Evolutionary conservation across 1,140 invertebrate genomes (phyloP).

Genomic region (Pseudobourletiella spinata): DNA sequence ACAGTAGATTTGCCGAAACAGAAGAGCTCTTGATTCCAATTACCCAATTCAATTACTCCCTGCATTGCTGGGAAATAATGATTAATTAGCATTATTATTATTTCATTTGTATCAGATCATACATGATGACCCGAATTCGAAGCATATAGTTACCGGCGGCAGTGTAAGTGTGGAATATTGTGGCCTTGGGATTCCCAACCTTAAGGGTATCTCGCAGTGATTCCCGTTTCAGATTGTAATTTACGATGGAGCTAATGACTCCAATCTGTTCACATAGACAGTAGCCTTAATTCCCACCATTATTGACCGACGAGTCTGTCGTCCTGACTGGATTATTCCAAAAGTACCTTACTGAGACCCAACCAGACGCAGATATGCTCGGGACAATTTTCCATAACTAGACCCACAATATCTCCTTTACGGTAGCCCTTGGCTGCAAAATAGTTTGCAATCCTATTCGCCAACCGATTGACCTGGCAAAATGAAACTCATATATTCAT

Average conservation of each 20-base stretch:
- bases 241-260: not conserved
- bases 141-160: too few species aligned
- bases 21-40: not conserved
- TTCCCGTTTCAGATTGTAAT: not conserved
- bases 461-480: conserved; percentile 41
- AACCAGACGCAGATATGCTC: conserved; percentile 49
- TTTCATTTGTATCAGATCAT: too few species aligned
- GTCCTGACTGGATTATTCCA: too few species aligned
- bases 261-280: conserved; percentile 1
- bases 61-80: not conserved
- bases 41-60: not conserved
- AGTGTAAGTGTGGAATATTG: not conserved
- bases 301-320: too few species aligned
- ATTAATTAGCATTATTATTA: too few species aligned
- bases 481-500: conserved; percentile 32
- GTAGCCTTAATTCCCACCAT: too few species aligned
- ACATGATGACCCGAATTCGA: too few species aligned
- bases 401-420: conserved; percentile 48
- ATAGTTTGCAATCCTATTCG: conserved; percentile 45
- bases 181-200: not conserved
- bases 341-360: conserved; percentile 40
- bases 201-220: not conserved
- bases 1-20: not conserved
- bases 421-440: conserved; percentile 40
- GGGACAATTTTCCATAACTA: conserved; percentile 49